Conservation (phyloP, 1,140 invertebrate species). For the Eupeodes corollae region DNA sequence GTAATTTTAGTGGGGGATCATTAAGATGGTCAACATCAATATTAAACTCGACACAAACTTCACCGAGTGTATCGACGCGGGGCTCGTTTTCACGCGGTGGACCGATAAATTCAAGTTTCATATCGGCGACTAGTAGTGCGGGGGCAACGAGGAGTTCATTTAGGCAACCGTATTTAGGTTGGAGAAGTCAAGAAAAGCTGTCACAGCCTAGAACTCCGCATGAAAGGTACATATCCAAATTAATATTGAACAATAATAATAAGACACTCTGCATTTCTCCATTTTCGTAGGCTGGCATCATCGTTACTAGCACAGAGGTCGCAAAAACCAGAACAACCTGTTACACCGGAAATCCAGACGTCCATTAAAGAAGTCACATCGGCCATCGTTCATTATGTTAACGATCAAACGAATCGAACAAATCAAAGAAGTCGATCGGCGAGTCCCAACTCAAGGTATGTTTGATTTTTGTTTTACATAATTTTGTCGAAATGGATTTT, state of each 20-base stretch:
- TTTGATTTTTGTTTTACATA: background rate
- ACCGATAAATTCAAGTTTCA: conserved; percentile 33
- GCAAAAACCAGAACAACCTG: conserved; percentile 28
- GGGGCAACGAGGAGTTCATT: conserved; percentile 39
- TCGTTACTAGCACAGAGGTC: conserved; percentile 43
- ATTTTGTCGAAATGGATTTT: background rate
- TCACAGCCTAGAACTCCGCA: conserved; percentile 67
- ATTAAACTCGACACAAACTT: conserved; percentile 59
- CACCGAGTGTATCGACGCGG: conserved; percentile 42
- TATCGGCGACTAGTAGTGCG: conserved; percentile 27
- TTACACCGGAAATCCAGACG: conserved; percentile 69
- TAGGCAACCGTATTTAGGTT: conserved; percentile 74
- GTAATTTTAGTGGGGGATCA: conserved; percentile 39
- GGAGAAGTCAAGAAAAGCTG: conserved; percentile 72
- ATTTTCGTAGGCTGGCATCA: conserved; percentile 46
- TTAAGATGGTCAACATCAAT: conserved; percentile 77
- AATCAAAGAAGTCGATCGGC: conserved; percentile 36
- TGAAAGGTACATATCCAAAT: conserved; percentile 50
- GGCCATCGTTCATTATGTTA: conserved; percentile 85
- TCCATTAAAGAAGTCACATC: conserved; percentile 87
- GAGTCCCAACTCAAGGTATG: conserved; percentile 36
- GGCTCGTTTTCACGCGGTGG: conserved; percentile 34
- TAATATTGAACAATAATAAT: background rate
- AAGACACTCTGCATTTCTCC: background rate
- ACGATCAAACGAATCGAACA: conserved; percentile 42